Evolutionary conservation across 2,888 invertebrate species (phyloP).

Genomic region (Lagria hirta): DNA sequence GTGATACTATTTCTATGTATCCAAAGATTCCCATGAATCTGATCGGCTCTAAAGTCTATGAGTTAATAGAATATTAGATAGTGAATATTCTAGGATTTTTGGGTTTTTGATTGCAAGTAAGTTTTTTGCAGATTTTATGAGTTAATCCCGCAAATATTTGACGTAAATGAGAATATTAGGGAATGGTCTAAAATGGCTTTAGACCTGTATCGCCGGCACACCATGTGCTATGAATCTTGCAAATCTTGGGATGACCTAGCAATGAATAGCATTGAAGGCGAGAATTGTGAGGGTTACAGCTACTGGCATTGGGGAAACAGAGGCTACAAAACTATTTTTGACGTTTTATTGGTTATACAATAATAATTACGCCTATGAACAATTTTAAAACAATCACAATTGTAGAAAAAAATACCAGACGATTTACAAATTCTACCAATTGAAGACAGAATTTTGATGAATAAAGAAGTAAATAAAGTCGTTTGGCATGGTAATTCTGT

Average conservation of each 20-base stretch:
- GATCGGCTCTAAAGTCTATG: too few relatives aligned
- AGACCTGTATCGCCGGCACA: too few relatives aligned
- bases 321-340: slow-evolving; percentile 69
- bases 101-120: too few relatives aligned
- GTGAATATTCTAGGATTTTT: too few relatives aligned
- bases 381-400: slow-evolving; percentile 3
- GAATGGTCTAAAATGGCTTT: too few relatives aligned
- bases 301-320: slow-evolving; percentile 73
- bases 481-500: slow-evolving; percentile 36
- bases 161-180: too few relatives aligned
- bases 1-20: slow-evolving; percentile 14
- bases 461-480: slow-evolving; percentile 47
- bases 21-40: too few relatives aligned
- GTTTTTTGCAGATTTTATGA: too few relatives aligned
- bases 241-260: slow-evolving; percentile 66
- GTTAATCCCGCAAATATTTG: too few relatives aligned
- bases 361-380: too few relatives aligned
- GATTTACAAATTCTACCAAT: slow-evolving; percentile 37
- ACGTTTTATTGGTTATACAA: slow-evolving; percentile 63
- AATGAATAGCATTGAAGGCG: too few relatives aligned
- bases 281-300: slow-evolving; percentile 70
- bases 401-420: slow-evolving; percentile 47
- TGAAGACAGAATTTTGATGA: slow-evolving; percentile 46
- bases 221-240: slow-evolving; percentile 58
- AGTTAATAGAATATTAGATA: too few relatives aligned